phyloP scores from a whole-genome alignment of 1,140 invertebrate species.

The Drosophila eugracilis region DNA sequence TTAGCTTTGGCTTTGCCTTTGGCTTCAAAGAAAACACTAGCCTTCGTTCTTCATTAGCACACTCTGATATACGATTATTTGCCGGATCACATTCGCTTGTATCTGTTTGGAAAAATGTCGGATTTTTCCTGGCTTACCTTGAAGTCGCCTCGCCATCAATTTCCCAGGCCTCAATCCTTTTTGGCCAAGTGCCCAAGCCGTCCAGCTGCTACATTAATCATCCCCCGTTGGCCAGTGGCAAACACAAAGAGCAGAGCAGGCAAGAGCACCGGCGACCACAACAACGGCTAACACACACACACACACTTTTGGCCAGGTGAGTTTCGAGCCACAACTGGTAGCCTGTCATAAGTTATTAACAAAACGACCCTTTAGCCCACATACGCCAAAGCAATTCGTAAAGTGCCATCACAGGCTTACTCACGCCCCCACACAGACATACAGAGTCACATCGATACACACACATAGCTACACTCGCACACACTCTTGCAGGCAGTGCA shows the following conservation, averaged over 20 bases:
- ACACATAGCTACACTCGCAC: constrained; percentile 10
- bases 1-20: too few species aligned
- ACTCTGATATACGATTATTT: constrained; percentile 21
- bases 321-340: constrained; percentile 13
- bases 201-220: constrained; percentile 74
- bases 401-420: constrained; percentile 58
- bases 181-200: constrained; percentile 60
- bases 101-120: constrained; percentile 2
- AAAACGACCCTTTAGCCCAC: constrained; percentile 65
- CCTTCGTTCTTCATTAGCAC: constrained; percentile 37
- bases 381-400: constrained; percentile 68
- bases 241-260: background rate
- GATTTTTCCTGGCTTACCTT: constrained; percentile 37
- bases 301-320: constrained; percentile 17
- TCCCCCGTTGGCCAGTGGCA: constrained; percentile 37
- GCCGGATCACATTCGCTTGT: constrained; percentile 21
- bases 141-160: constrained; percentile 41
- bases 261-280: too few species aligned
- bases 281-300: constrained; percentile 28
- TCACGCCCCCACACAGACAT: constrained; percentile 16
- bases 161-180: constrained; percentile 60
- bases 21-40: background rate
- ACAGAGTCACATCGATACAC: constrained; percentile 7
- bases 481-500: constrained; percentile 11
- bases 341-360: constrained; percentile 80